Evolutionary conservation across 2,113 vertebrate species (phyloP).

Genomic region (Dasypus novemcinctus): DNA sequence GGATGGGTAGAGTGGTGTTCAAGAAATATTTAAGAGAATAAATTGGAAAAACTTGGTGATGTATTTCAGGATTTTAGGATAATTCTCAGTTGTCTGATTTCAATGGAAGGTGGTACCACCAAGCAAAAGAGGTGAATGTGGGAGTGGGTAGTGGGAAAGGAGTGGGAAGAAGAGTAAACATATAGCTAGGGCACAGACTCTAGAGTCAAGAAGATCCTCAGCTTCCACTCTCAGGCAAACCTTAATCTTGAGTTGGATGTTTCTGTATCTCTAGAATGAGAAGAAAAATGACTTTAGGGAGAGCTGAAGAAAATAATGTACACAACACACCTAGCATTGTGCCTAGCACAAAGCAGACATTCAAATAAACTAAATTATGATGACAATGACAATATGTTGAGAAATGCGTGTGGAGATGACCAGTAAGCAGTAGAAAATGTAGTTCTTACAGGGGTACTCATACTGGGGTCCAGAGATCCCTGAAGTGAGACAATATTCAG

Average conservation of each 20-base stretch:
- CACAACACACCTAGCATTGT: not conserved
- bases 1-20: not conserved
- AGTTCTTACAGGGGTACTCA: not conserved
- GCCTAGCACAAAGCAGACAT: not conserved
- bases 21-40: constrained; percentile 19
- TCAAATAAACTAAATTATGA: not conserved
- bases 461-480: not conserved
- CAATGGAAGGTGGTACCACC: not conserved
- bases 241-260: not conserved
- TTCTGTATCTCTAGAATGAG: not conserved
- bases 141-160: not conserved
- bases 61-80: not conserved
- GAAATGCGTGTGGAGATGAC: not conserved
- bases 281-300: not conserved
- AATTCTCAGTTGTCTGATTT: not conserved
- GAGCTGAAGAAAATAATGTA: not conserved
- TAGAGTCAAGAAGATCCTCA: not conserved
- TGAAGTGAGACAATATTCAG: not conserved
- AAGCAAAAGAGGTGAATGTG: not conserved
- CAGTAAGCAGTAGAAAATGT: not conserved
- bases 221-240: not conserved
- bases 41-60: not conserved
- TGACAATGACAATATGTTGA: not conserved
- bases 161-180: not conserved
- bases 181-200: not conserved